phyloP scores from a whole-genome alignment of 2,888 invertebrate species.

The Eupeodes latifasciatus region DNA sequence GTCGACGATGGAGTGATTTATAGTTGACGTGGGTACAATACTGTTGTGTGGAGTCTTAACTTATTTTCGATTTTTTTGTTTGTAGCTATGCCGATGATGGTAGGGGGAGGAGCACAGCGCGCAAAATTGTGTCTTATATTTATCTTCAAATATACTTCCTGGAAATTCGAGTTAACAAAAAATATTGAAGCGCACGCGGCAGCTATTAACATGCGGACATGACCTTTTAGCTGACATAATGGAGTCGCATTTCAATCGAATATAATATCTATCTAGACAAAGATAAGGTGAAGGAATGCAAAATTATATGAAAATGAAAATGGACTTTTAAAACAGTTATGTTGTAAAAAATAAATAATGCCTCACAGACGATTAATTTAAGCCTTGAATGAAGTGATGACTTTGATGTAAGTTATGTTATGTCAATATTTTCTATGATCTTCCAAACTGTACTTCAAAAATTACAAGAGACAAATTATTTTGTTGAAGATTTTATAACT shows the following conservation, averaged over 20 bases:
- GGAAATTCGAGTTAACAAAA: constrained; percentile 35
- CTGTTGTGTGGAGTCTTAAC: constrained; percentile 54
- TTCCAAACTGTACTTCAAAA: too few species aligned
- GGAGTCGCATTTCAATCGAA: constrained; percentile 67
- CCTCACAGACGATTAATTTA: too few species aligned
- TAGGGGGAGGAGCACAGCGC: not conserved
- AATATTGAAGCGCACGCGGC: constrained; percentile 37
- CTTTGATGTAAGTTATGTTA: too few species aligned
- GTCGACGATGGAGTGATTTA: constrained; percentile 77
- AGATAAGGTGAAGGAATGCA: too few species aligned
- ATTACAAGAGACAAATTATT: too few species aligned
- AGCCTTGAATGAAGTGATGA: too few species aligned
- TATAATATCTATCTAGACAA: not conserved
- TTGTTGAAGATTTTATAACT: too few species aligned
- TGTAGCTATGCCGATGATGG: not conserved
- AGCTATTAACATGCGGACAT: constrained; percentile 35
- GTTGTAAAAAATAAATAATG: too few species aligned
- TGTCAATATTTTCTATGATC: too few species aligned
- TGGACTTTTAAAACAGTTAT: too few species aligned
- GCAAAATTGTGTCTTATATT: constrained; percentile 29
- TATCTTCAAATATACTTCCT: constrained; percentile 58
- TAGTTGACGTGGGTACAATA: constrained; percentile 74
- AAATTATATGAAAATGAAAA: too few species aligned
- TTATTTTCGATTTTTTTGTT: constrained; percentile 12
- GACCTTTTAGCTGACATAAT: constrained; percentile 66